A percentile compares a stretch with the other conserved stretches of the same genome.
phyloP scores from a whole-genome alignment of 2,797 vertebrate species.

The Arnoldichthys spilopterus region DNA sequence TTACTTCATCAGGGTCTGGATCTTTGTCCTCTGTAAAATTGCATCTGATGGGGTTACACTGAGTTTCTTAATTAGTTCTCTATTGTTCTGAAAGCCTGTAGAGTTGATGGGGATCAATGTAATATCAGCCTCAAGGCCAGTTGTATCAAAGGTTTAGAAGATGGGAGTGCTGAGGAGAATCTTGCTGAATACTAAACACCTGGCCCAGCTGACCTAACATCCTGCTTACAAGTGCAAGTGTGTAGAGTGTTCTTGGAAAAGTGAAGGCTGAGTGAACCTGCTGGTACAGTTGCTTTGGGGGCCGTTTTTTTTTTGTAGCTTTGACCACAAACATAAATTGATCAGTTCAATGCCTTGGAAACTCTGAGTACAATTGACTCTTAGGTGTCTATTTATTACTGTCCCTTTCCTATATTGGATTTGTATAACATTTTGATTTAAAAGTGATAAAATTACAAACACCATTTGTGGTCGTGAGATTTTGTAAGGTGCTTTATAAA shows the following conservation, averaged over 20 bases:
- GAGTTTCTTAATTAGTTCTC: constrained; percentile 13
- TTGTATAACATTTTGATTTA: not conserved
- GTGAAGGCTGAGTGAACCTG: not conserved
- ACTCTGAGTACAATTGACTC: not conserved
- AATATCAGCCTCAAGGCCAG: not conserved
- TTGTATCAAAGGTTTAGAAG: not conserved
- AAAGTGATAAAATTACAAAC: not conserved
- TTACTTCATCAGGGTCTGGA: constrained; percentile 10
- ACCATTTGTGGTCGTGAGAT: too few species aligned
- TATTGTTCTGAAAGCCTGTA: not conserved
- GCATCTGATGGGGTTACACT: not conserved
- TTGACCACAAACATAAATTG: not conserved
- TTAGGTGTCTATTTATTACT: not conserved
- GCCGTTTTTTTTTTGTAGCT: not conserved
- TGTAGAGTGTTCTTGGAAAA: not conserved
- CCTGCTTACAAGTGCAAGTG: constrained; percentile 9
- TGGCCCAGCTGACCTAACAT: not conserved
- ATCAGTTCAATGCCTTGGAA: not conserved
- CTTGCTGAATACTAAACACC: not conserved
- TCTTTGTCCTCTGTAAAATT: not conserved
- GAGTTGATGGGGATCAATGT: not conserved
- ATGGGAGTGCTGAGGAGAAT: not conserved
- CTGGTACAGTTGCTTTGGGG: not conserved
- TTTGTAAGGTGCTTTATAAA: too few species aligned
- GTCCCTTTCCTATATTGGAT: not conserved